Evolutionary conservation across 2,113 vertebrate species (phyloP).

Genomic region (Fulmarus glacialis): DNA sequence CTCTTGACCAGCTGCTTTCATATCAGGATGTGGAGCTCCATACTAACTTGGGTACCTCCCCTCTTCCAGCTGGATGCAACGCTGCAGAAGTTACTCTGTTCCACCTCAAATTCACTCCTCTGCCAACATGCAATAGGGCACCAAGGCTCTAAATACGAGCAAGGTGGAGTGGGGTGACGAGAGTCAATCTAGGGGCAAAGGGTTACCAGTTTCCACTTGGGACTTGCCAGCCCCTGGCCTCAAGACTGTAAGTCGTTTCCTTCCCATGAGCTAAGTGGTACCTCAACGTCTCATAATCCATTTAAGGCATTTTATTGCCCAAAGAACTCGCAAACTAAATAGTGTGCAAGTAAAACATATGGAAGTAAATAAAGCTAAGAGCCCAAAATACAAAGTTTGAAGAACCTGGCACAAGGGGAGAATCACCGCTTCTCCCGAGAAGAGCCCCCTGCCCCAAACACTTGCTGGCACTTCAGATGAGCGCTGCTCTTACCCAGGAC

Average conservation of each 20-base stretch:
- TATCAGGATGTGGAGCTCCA: rapidly evolving
- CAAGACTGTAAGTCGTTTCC: not conserved
- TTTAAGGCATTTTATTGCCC: not conserved
- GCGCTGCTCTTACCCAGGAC: slow-evolving; percentile 3
- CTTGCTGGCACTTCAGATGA: slow-evolving; percentile 17
- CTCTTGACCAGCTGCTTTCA: not conserved
- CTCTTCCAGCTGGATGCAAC: not conserved
- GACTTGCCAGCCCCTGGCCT: not conserved
- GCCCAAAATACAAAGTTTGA: not conserved
- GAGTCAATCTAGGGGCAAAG: not conserved
- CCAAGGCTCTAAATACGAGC: not conserved
- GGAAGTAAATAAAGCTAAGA: not conserved
- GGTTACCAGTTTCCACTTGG: not conserved
- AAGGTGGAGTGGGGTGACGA: not conserved
- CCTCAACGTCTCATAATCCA: not conserved
- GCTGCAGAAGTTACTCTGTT: rapidly evolving
- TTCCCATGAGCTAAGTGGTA: not conserved
- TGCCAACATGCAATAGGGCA: rapidly evolving
- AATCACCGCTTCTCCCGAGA: not conserved
- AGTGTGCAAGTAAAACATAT: not conserved
- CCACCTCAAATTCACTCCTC: not conserved
- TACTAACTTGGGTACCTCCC: rapidly evolving
- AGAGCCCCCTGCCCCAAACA: not conserved
- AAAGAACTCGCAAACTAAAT: not conserved
- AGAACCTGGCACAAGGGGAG: not conserved